Conservation (phyloP, 2,888 invertebrate genomes). For the Herminia tarsipennalis region DNA sequence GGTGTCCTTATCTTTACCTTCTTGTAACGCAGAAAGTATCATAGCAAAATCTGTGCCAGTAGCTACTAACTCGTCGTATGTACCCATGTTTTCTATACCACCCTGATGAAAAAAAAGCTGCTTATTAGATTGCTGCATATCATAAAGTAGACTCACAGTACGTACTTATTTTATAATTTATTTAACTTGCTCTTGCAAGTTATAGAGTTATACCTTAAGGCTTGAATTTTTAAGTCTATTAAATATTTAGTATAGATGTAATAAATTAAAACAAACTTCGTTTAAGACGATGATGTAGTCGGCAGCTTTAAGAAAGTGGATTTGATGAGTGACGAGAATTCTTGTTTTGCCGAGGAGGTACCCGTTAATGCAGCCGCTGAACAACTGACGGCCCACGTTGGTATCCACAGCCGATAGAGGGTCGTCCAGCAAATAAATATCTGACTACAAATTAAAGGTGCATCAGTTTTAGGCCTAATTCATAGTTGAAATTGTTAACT, state of each 20-base stretch:
- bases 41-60: constrained; percentile 86
- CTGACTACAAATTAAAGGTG: constrained; percentile 86
- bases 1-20: constrained; percentile 71
- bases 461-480: too few relatives aligned
- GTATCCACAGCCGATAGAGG: constrained; percentile 95
- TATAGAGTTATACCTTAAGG: too few relatives aligned
- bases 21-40: constrained; percentile 75
- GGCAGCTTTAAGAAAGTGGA: constrained; percentile 91
- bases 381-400: constrained; percentile 91
- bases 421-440: constrained; percentile 93
- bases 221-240: too few relatives aligned
- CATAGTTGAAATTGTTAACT: too few relatives aligned
- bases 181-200: too few relatives aligned
- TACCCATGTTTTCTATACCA: constrained; percentile 85
- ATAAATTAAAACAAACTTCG: constrained; percentile 67
- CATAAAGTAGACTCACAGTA: not conserved
- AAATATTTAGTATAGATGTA: too few relatives aligned
- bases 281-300: constrained; percentile 88
- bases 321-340: constrained; percentile 94
- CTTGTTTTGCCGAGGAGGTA: constrained; percentile 88
- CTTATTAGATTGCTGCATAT: not conserved
- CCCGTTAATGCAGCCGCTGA: constrained; percentile 90
- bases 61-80: constrained; percentile 83
- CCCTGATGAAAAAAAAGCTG: constrained; percentile 76
- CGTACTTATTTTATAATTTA: not conserved